Percentiles rank a stretch among this genome's conserved stretches.
These are phyloP conservation scores for Minunthozetes semirufus DNA, from an alignment of 2,888 invertebrate genomes.

Conservation along the genomic window DNA sequence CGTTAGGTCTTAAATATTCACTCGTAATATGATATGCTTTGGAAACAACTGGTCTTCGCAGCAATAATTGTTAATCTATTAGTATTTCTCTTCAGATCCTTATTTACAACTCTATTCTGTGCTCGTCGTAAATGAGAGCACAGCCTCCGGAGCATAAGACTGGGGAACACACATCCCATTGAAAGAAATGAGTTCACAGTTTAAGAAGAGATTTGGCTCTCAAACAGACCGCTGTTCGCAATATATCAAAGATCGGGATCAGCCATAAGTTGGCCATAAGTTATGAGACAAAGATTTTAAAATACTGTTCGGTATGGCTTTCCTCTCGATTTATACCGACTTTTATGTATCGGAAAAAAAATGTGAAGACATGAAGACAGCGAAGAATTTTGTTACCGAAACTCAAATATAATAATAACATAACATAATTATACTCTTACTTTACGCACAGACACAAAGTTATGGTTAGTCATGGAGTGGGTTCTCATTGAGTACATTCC, in stretches of 20 bases:
- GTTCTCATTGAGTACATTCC: constrained; percentile 7
- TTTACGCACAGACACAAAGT: not conserved
- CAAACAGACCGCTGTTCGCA: no score
- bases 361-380: not conserved
- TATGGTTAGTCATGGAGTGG: not conserved
- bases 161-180: not conserved
- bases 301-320: no score
- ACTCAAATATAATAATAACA: not conserved
- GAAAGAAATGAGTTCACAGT: no score
- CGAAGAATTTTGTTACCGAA: not conserved
- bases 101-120: constrained; percentile 14
- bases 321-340: not conserved
- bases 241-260: no score
- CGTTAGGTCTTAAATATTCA: no score
- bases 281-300: no score
- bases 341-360: not conserved
- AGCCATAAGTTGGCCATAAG: no score
- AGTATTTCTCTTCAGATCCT: not conserved
- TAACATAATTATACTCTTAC: constrained; percentile 24
- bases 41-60: constrained; percentile 15
- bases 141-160: not conserved
- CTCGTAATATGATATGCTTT: not conserved
- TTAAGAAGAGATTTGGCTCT: no score
- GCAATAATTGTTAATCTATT: constrained; percentile 15
- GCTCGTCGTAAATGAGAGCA: not conserved